Base-by-base conservation (phyloP, 2,797 vertebrate genomes). In the Coendou prehensilis region DNA sequence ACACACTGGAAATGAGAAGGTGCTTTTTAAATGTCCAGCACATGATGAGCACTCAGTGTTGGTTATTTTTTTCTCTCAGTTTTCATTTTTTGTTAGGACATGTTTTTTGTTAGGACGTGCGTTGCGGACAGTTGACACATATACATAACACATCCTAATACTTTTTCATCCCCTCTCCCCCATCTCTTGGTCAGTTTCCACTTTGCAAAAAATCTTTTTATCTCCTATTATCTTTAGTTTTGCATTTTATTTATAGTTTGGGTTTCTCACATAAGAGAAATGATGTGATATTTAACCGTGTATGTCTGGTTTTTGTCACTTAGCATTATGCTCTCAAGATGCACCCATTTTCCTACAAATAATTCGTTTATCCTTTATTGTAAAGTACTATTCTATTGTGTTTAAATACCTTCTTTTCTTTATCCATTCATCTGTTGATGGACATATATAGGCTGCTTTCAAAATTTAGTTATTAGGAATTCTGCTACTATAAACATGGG, bases 1-100 rank as follows among this genome's bases (percentile, higher is more conserved):
- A 41, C 37, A 41, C 37, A 41, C 37, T 87, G 41, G 45, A 45
- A 92, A 57, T 93, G 47, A 90, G 52, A 37, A 71, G 30, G 41
- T 88, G 26, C 20, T 91, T 94, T 17, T 87, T 91, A 97, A 93
- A 89, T 80, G 6, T 33, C 56, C 15, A 76, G 11, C 26, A 41
- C 7, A 1, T 91, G 41, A 47, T 91, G 50, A 94, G 14, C 41
- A 33, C 23, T 94, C 18, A 57, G 0, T 75, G 45, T 75, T 47
- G 73, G 23, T 26, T 15, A 9, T 69, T 47, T 45, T 67, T n/a
- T 75, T 50, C 13, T 75, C 41, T 75, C 45, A 47, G 10, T 45
- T 75, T 45, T 75, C n/a, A 71, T 71, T 71, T 41, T 41, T 41
- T 41, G 37, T 41, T 41, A 41, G 37, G 37, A 41, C 37, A 41